Evolutionary conservation across 2,113 vertebrate species (phyloP).

Genomic region (Perognathus longimembris): DNA sequence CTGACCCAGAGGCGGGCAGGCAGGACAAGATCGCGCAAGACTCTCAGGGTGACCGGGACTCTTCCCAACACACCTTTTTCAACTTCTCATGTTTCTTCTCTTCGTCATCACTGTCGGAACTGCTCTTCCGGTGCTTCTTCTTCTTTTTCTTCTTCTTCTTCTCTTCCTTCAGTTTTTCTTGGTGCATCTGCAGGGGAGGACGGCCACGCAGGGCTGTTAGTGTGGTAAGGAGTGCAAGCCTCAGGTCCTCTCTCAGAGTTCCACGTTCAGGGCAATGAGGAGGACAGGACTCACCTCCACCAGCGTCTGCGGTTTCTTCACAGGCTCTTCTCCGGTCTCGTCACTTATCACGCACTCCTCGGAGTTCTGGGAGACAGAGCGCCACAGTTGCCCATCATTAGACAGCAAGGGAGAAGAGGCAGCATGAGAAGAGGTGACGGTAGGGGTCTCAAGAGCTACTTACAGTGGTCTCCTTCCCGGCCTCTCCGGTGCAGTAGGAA

Average conservation of each 20-base stretch:
- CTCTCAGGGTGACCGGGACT: background rate
- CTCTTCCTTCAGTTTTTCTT: slow-evolving; percentile 94
- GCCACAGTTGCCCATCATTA: background rate
- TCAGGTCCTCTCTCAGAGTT: background rate
- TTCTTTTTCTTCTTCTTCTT: slow-evolving; percentile 96
- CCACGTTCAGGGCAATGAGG: background rate
- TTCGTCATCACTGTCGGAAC: slow-evolving; percentile 93
- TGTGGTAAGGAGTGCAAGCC: background rate
- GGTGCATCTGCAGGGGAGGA: slow-evolving; percentile 91
- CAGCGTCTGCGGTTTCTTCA: slow-evolving; percentile 91
- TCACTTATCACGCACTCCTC: slow-evolving; percentile 87
- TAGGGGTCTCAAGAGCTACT: slow-evolving; percentile 77
- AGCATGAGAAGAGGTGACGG: background rate
- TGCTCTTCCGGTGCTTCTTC: slow-evolving; percentile 92
- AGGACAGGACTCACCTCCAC: slow-evolving; percentile 88
- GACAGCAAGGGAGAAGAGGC: slow-evolving; percentile 13
- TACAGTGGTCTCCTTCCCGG: slow-evolving; percentile 91
- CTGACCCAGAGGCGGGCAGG: too few species aligned
- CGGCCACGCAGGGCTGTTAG: background rate
- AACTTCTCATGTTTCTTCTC: slow-evolving; percentile 96
- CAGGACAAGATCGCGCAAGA: background rate
- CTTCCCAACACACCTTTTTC: slow-evolving; percentile 90
- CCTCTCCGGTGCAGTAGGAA: slow-evolving; percentile 97
- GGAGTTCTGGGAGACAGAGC: slow-evolving; percentile 78
- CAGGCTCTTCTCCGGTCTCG: slow-evolving; percentile 80